Percentiles rank a stretch among this genome's conserved stretches.
Conservation (phyloP, 2,797 vertebrate genomes). For the Tenualosa thibaudeaui region DNA sequence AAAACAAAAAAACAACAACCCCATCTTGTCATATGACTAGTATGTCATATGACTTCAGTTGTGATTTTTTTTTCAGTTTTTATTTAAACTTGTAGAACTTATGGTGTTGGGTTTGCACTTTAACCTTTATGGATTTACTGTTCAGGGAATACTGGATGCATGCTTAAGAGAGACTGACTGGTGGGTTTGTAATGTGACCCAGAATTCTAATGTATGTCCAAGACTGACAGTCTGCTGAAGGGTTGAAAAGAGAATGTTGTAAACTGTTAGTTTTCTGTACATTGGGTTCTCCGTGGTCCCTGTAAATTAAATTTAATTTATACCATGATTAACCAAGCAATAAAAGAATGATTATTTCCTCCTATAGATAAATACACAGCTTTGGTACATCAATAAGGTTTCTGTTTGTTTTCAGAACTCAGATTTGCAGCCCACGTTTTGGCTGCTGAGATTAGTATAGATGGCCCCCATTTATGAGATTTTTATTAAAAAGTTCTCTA, state of each 20-base stretch:
- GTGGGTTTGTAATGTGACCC: conserved; percentile 38
- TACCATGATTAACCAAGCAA: conserved; percentile 68
- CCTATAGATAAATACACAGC: conserved; percentile 67
- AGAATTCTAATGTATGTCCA: conserved; percentile 22
- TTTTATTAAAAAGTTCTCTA: conserved; percentile 61
- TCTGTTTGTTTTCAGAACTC: conserved; percentile 68
- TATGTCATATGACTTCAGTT: too few relatives aligned
- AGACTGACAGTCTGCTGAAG: neutral
- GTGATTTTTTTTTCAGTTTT: conserved; percentile 22
- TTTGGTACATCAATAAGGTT: conserved; percentile 60
- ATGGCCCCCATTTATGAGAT: conserved; percentile 51
- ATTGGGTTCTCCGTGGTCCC: conserved; percentile 54
- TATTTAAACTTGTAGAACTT: conserved; percentile 22
- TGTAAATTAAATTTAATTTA: conserved; percentile 68
- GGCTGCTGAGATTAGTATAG: conserved; percentile 45
- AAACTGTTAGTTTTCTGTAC: conserved; percentile 46
- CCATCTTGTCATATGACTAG: neutral
- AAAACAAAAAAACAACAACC: neutral
- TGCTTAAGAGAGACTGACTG: conserved; percentile 30
- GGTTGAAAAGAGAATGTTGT: neutral
- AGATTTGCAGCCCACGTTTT: conserved; percentile 54
- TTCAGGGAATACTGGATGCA: conserved; percentile 17
- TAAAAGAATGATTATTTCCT: conserved; percentile 68
- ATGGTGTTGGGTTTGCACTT: conserved; percentile 22
- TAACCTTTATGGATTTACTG: conserved; percentile 30